Evolutionary conservation across 2,113 vertebrate species (phyloP).

Genomic region (Anguilla japonica): DNA sequence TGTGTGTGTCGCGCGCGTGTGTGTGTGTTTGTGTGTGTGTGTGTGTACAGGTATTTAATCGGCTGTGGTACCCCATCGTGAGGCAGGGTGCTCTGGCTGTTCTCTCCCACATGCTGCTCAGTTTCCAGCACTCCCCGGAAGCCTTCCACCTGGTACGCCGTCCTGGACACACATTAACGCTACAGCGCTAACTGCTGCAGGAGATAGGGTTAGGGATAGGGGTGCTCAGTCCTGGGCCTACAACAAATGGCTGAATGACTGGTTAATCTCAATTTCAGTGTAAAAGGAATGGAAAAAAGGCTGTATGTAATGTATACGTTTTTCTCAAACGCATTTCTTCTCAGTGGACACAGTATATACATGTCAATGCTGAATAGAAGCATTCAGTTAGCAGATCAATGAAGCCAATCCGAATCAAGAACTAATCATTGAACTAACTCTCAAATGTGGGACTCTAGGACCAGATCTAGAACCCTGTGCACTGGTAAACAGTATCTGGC

Average conservation of each 20-base stretch:
- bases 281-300: too few relatives aligned
- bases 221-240: background rate
- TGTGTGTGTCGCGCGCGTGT: background rate
- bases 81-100: constrained; percentile 92
- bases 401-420: background rate
- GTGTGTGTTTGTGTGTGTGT: constrained; percentile 21
- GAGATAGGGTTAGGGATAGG: background rate
- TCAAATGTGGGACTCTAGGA: background rate
- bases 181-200: background rate
- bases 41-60: constrained; percentile 84
- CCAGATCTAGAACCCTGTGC: background rate
- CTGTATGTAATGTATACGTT: too few relatives aligned
- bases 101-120: constrained; percentile 96
- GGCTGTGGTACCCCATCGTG: constrained; percentile 96
- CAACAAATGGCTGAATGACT: too few relatives aligned
- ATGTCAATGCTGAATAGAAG: too few relatives aligned
- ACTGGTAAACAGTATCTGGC: background rate
- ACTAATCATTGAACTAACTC: background rate
- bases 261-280: too few relatives aligned
- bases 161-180: background rate
- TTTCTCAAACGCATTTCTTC: too few relatives aligned
- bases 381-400: too few relatives aligned
- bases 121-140: constrained; percentile 98
- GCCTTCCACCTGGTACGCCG: constrained; percentile 95
- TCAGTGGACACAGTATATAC: too few relatives aligned